These are phyloP conservation scores for Hystrix brachyura DNA, from an alignment of 2,113 vertebrate species.

Conservation along the genomic window DNA sequence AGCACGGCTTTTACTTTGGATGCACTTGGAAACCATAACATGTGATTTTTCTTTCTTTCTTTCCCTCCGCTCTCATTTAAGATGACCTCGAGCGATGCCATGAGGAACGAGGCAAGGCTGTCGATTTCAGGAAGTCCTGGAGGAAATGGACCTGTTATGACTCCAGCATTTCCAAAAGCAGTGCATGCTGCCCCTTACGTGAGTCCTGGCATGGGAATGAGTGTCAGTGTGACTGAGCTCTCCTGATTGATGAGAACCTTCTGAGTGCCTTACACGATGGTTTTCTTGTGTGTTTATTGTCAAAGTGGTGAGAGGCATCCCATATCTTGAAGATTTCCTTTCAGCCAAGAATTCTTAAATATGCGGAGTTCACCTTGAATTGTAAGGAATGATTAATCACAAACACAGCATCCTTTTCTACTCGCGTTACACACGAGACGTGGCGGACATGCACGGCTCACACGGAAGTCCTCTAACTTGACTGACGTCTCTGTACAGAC, in stretches of 20 bases:
- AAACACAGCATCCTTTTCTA: constrained; percentile 91
- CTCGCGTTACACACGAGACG: constrained; percentile 89
- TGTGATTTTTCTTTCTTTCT: constrained; percentile 60
- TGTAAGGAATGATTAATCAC: constrained; percentile 89
- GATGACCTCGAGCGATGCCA: constrained; percentile 97
- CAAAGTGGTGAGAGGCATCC: constrained; percentile 94
- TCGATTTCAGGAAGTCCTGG: constrained; percentile 99
- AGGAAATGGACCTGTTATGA: constrained; percentile 98
- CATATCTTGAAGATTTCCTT: constrained; percentile 93
- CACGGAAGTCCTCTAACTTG: constrained; percentile 90
- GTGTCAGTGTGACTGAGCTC: constrained; percentile 99
- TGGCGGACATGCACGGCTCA: constrained; percentile 92
- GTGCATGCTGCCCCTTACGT: constrained; percentile 98
- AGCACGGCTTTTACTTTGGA: background rate
- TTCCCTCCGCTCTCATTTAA: constrained; percentile 88
- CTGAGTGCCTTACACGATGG: constrained; percentile 99
- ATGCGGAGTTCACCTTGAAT: constrained; percentile 91
- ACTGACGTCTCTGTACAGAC: constrained; percentile 91
- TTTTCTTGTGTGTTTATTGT: constrained; percentile 95
- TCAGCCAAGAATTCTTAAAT: constrained; percentile 92
- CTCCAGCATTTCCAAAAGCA: constrained; percentile 99
- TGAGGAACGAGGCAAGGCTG: constrained; percentile 98
- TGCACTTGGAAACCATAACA: constrained; percentile 57
- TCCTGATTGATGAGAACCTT: constrained; percentile 98
- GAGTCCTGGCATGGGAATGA: constrained; percentile 99